Base-by-base conservation (phyloP, 2,888 invertebrate genomes). In the Machimus atricapillus region DNA sequence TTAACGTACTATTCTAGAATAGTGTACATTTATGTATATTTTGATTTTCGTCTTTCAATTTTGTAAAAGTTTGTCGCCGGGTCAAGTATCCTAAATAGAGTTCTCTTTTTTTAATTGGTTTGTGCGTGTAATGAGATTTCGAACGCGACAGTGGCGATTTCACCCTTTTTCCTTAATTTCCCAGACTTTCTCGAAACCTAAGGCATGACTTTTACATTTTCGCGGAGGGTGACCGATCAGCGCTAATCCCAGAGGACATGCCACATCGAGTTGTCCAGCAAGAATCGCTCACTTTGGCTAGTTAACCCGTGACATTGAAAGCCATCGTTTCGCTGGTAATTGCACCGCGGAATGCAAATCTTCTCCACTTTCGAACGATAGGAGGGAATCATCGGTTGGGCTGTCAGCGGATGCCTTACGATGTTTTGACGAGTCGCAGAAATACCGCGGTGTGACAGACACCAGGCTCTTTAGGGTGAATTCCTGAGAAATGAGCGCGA, bases 271-370 rank as follows among this genome's bases (percentile, higher is more conserved):
- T 52, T 52, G 52, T 52, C 37, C n/a, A 16, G 66, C 66, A 27
- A 27, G 66, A 66, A 58, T 34, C 58, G 82, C 37, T 58, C 82
- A 82, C 37, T 56, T 31, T 37, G 34, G 82, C 82, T 82, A 58
- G 82, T 82, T 82, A 82, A 82, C 82, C 82, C 82, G 58, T 82
- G 82, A 82, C 82, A 82, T 82, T 82, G 82, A 82, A 81, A 82
- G 58, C 58, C 82, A 58, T 82, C 58, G 52, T 37, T 37, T 58
- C 58, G 19, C 58, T 37, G n/a, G 82, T 82, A 82, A 82, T 82
- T 82, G 34, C 82, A 58, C 58, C 27, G 34, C 58, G 52, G 82
- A 82, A 82, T 82, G 82, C 82, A 66, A 82, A 66, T 82, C 58
- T 66, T 66, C 82, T 82, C 82, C 52, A 66, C 66, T 66, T 66